These are phyloP conservation scores for Anthonomus grandis DNA, from an alignment of 1,140 invertebrate species.

Conservation along the genomic window DNA sequence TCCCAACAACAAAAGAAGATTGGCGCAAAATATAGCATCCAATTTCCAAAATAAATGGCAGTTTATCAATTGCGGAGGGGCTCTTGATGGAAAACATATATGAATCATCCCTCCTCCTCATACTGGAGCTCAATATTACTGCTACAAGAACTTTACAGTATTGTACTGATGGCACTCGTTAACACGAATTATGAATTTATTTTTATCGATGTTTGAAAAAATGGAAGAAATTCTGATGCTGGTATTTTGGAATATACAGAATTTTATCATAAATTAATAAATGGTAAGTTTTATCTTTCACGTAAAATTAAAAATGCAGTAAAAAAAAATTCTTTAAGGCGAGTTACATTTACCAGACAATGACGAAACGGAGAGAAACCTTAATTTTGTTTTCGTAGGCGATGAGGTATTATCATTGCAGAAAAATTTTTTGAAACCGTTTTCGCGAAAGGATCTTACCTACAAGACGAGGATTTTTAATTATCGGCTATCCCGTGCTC, in stretches of 20 bases:
- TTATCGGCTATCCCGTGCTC: background rate
- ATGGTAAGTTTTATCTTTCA: too few species aligned
- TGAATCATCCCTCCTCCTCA: constrained; percentile 1
- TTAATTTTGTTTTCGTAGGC: too few species aligned
- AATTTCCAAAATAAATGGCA: constrained; percentile 11
- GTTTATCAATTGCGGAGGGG: constrained; percentile 17
- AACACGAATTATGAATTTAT: too few species aligned
- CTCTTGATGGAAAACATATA: constrained; percentile 14
- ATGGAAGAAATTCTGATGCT: background rate
- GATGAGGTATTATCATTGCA: background rate
- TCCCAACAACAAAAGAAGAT: constrained; percentile 10
- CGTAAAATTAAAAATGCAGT: too few species aligned
- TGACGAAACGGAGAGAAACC: background rate
- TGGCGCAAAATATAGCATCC: background rate
- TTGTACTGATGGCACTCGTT: background rate
- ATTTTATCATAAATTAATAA: too few species aligned
- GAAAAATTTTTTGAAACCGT: background rate
- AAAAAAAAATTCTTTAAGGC: background rate
- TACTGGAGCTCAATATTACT: constrained; percentile 9
- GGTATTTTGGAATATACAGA: background rate
- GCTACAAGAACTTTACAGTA: background rate
- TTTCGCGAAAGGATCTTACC: too few species aligned
- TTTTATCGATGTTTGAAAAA: background rate
- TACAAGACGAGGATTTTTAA: background rate
- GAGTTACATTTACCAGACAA: background rate